Evolutionary conservation across 2,113 vertebrate genomes (phyloP).

Genomic region (Heterotilapia buettikoferi): DNA sequence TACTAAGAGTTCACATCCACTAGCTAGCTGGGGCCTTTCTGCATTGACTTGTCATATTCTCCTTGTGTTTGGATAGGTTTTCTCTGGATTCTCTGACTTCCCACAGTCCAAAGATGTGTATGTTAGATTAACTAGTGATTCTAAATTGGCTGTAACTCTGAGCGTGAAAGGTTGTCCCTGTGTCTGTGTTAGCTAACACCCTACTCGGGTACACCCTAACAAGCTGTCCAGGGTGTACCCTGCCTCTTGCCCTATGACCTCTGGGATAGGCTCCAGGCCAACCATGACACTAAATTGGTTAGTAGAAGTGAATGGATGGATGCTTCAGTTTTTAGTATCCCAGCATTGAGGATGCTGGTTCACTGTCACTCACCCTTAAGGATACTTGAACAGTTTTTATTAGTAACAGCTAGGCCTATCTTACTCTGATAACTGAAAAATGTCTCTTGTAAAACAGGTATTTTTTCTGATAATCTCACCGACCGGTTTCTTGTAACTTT

Average conservation of each 20-base stretch:
- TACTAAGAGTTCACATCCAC: neutral
- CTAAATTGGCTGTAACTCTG: neutral
- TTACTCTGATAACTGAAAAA: neutral
- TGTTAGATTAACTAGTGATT: neutral
- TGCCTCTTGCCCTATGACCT: neutral
- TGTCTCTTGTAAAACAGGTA: neutral
- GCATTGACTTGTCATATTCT: neutral
- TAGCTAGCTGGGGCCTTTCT: neutral
- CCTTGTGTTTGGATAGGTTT: neutral
- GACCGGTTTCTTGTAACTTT: rapidly evolving
- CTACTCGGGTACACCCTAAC: neutral
- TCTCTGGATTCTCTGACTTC: neutral
- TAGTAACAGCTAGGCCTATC: neutral
- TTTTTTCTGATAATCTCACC: neutral
- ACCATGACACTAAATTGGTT: neutral
- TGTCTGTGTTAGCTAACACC: neutral
- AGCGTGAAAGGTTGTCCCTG: neutral
- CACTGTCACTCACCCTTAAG: neutral
- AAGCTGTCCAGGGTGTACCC: neutral
- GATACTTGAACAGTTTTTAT: neutral
- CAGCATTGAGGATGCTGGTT: neutral
- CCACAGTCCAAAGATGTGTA: neutral
- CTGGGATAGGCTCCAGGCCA: neutral
- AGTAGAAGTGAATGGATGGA: neutral
- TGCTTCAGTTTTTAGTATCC: neutral